These are phyloP conservation scores for Cricetomys ansorgei DNA, from an alignment of 2,113 vertebrate species.

Conservation along the genomic window DNA sequence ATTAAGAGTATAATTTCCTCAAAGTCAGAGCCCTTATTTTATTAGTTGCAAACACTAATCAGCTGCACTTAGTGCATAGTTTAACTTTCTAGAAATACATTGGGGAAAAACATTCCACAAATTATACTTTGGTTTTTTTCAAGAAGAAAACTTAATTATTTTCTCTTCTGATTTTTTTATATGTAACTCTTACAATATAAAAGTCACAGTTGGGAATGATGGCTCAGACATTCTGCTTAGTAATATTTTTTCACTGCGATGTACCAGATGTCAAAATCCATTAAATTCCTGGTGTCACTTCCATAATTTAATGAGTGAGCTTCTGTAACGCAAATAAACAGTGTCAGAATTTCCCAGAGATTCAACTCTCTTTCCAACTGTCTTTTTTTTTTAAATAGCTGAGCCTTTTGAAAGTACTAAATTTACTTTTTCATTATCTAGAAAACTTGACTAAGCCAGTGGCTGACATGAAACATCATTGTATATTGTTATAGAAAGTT, in stretches of 20 bases:
- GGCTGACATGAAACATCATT: neutral
- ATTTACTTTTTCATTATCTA: neutral
- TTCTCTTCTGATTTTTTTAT: conserved; percentile 48
- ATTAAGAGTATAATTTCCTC: conserved; percentile 23
- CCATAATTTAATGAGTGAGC: conserved; percentile 61
- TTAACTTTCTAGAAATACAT: neutral
- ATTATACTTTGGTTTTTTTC: neutral
- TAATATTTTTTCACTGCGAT: conserved; percentile 39
- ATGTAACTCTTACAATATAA: conserved; percentile 44
- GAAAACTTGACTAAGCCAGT: neutral
- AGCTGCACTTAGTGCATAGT: neutral
- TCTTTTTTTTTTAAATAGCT: conserved; percentile 14
- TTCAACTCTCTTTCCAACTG: conserved; percentile 12
- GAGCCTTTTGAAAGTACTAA: neutral
- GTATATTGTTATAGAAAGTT: neutral
- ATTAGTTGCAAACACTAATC: conserved; percentile 16
- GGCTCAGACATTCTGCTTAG: conserved; percentile 47
- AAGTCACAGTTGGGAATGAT: conserved; percentile 15
- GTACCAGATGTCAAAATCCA: conserved; percentile 53
- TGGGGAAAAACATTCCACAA: neutral
- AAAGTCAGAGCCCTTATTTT: neutral
- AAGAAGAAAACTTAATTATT: neutral
- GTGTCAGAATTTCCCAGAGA: conserved; percentile 10
- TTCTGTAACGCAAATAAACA: conserved; percentile 57
- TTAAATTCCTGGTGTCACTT: neutral